Evolutionary conservation across 2,113 vertebrate genomes (phyloP).

Genomic region (Cercocebus atys): DNA sequence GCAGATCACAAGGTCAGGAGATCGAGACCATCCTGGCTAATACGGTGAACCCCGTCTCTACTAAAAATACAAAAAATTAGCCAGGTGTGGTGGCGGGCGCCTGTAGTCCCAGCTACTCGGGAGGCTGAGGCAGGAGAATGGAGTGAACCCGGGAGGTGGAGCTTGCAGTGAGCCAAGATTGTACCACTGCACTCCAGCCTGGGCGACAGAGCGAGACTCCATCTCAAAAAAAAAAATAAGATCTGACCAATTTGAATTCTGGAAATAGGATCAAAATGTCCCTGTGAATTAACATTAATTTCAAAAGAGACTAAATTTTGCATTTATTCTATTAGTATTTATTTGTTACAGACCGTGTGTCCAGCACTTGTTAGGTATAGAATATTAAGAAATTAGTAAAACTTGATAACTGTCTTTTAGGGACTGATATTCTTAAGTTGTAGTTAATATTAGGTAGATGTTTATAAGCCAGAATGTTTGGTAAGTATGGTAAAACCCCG

Average conservation of each 20-base stretch:
- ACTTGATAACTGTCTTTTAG: neutral
- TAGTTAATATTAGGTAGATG: neutral
- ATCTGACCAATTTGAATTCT: neutral
- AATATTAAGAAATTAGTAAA: neutral
- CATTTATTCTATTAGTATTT: neutral
- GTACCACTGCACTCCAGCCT: too few species aligned
- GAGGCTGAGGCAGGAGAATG: too few species aligned
- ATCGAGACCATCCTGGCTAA: too few species aligned
- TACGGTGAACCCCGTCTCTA: too few species aligned
- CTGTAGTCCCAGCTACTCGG: too few species aligned
- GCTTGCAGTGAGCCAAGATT: too few species aligned
- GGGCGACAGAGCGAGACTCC: too few species aligned
- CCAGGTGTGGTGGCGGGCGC: accelerated
- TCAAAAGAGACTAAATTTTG: neutral
- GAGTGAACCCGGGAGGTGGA: too few species aligned
- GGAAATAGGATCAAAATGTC: neutral
- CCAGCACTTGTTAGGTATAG: neutral
- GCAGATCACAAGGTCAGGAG: too few species aligned
- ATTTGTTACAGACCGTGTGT: neutral
- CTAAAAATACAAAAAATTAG: too few species aligned
- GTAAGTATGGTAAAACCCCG: neutral
- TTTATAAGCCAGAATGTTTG: neutral
- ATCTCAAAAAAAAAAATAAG: too few species aligned
- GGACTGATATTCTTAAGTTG: neutral
- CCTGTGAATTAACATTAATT: neutral